Percentiles rank a stretch among this genome's conserved stretches.
Evolutionary conservation across 2,797 vertebrate species (phyloP).

Genomic region (Enteromius argenteus): DNA sequence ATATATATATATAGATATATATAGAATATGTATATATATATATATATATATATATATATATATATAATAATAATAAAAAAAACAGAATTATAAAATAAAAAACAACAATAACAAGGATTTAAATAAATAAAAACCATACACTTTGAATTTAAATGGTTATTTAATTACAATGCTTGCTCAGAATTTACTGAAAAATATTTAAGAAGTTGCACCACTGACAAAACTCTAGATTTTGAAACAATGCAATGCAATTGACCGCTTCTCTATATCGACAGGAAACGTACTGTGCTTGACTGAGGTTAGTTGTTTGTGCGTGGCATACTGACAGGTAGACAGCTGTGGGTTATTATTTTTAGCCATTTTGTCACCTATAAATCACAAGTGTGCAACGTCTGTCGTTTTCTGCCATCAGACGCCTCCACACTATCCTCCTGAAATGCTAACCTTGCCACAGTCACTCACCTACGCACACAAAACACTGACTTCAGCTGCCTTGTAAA

Average conservation of each 20-base stretch:
- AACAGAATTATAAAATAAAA: too few relatives aligned
- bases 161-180: not conserved
- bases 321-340: not conserved
- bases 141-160: too few relatives aligned
- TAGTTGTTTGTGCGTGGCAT: not conserved
- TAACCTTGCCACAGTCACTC: conserved; percentile 41
- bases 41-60: too few relatives aligned
- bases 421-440: conserved; percentile 43
- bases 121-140: too few relatives aligned
- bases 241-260: not conserved
- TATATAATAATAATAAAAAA: too few relatives aligned
- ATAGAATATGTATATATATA: too few relatives aligned
- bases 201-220: not conserved
- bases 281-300: not conserved
- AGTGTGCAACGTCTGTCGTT: conserved; percentile 54
- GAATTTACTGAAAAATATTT: not conserved
- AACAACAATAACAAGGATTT: too few relatives aligned
- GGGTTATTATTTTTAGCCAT: conserved; percentile 62
- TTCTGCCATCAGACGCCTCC: conserved; percentile 25
- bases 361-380: conserved; percentile 63
- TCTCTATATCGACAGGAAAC: not conserved
- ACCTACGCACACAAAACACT: not conserved
- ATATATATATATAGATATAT: too few relatives aligned
- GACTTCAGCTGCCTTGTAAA: not conserved
- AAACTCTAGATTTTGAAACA: not conserved